phyloP scores from a whole-genome alignment of 2,888 invertebrate genomes.

The Petrophora chlorosata region DNA sequence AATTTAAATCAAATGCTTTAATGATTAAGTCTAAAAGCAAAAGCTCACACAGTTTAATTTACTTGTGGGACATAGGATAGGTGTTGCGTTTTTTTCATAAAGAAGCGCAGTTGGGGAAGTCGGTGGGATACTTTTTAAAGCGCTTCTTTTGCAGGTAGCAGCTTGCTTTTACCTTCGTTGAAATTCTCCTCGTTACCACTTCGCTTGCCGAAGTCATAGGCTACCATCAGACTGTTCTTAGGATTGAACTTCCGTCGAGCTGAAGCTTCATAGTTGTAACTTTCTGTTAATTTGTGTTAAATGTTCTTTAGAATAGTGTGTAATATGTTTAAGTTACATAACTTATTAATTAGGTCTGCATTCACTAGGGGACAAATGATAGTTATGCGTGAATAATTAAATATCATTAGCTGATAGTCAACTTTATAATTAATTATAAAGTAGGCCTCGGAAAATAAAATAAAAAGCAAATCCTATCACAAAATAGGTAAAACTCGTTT shows the following conservation, averaged over 20 bases:
- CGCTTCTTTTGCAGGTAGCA: conserved; percentile 14
- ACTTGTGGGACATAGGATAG: background rate
- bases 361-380: conserved; percentile 1
- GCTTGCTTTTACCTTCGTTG: conserved; percentile 66
- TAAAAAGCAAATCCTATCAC: too few relatives aligned
- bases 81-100: conserved; percentile 4
- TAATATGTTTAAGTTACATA: conserved; percentile 5
- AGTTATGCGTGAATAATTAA: background rate
- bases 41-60: conserved; percentile 18
- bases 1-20: conserved; percentile 43
- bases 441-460: too few relatives aligned
- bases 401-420: too few relatives aligned
- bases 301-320: conserved; percentile 8
- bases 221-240: conserved; percentile 64
- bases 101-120: conserved; percentile 9
- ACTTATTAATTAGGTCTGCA: conserved; percentile 7
- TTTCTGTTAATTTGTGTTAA: conserved; percentile 30
- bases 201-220: conserved; percentile 70
- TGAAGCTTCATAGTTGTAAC: conserved; percentile 46
- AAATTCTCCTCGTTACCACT: conserved; percentile 57
- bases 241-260: conserved; percentile 62
- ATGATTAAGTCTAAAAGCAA: conserved; percentile 6
- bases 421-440: too few relatives aligned
- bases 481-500: too few relatives aligned
- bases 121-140: background rate